Conservation (phyloP, 2,113 vertebrate genomes). For the Austrofundulus limnaeus region DNA sequence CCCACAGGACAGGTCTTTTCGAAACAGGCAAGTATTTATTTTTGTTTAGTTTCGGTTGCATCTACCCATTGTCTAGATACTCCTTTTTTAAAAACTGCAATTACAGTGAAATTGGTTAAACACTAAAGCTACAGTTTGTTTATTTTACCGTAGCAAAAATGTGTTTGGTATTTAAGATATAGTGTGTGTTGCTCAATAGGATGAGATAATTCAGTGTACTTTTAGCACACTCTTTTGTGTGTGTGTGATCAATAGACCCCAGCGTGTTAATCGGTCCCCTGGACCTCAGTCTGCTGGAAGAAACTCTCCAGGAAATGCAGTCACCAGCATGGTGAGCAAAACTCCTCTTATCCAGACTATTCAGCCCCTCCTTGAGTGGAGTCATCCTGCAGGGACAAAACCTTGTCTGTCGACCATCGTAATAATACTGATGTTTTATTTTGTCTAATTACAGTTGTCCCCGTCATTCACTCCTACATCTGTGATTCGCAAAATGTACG, state of each 20-base stretch:
- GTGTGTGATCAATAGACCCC: constrained; percentile 76
- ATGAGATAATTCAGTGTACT: not conserved
- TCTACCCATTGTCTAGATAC: not conserved
- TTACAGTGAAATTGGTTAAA: not conserved
- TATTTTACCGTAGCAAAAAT: not conserved
- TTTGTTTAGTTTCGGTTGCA: not conserved
- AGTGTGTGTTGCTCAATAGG: no score
- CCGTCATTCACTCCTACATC: constrained; percentile 98
- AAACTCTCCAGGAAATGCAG: constrained; percentile 85
- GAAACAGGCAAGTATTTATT: constrained; percentile 81
- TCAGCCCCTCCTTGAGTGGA: not conserved
- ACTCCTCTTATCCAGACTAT: not conserved
- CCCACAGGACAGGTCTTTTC: constrained; percentile 87
- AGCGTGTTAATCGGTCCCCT: constrained; percentile 86
- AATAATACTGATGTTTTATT: no score
- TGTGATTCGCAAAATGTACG: constrained; percentile 98
- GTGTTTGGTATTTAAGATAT: not conserved
- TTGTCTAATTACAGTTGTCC: constrained; percentile 82
- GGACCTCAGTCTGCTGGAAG: constrained; percentile 85
- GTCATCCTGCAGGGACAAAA: not conserved
- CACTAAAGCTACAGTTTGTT: not conserved
- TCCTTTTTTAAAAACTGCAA: no score
- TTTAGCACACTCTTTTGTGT: constrained; percentile 5
- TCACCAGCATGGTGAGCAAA: constrained; percentile 93
- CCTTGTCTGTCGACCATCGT: not conserved